phyloP scores from a whole-genome alignment of 1,140 invertebrate genomes.

The Melanaphis sacchari region DNA sequence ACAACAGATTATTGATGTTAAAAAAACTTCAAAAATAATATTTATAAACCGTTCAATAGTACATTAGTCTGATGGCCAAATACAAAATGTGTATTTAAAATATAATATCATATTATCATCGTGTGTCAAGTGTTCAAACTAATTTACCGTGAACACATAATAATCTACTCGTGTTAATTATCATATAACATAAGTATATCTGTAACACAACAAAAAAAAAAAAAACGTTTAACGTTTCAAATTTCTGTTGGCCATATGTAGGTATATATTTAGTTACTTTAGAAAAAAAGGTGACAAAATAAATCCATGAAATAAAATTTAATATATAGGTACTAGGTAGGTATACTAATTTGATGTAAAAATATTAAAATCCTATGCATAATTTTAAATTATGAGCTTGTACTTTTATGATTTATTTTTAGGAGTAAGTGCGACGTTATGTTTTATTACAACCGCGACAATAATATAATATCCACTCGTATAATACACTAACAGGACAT shows the following conservation, averaged over 20 bases:
- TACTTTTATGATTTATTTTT: background rate
- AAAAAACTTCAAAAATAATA: background rate
- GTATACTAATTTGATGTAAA: background rate
- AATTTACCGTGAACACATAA: background rate
- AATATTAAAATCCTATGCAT: background rate
- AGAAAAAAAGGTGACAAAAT: background rate
- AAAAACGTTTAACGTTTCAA: background rate
- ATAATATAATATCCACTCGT: background rate
- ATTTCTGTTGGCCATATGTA: background rate
- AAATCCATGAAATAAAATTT: background rate
- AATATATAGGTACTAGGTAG: background rate
- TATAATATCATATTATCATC: background rate
- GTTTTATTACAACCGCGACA: background rate
- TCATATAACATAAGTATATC: background rate
- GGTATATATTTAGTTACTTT: background rate
- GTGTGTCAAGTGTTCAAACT: slow-evolving; percentile 2
- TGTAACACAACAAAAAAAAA: background rate
- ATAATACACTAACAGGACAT: background rate
- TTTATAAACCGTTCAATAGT: background rate
- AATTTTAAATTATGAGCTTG: background rate
- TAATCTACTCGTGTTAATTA: background rate
- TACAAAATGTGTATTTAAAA: background rate
- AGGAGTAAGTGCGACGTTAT: background rate
- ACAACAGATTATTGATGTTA: background rate
- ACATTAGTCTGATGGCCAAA: background rate